A percentile compares a stretch with the other conserved stretches of the same genome.
These are phyloP conservation scores for Drosophila acutilabella DNA, from an alignment of 2,888 invertebrate species.

Conservation along the genomic window DNA sequence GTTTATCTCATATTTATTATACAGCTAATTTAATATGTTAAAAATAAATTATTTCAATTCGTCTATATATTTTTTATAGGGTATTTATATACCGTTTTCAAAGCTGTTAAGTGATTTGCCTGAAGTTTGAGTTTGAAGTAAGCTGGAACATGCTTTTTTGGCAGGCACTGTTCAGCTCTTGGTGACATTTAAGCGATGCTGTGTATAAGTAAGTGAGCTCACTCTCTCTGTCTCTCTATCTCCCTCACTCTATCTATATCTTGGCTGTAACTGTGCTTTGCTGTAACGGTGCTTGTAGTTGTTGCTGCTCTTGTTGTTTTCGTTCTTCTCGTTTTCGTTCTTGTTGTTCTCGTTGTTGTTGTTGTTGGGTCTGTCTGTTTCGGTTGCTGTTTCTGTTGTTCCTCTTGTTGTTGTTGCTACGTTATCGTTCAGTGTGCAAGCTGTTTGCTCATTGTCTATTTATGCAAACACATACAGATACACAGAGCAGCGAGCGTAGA, in stretches of 20 bases:
- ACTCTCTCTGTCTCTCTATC: no score
- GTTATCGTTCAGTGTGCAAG: constrained; percentile 81
- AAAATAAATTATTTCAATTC: no score
- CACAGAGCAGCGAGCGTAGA: constrained; percentile 8
- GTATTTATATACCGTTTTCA: constrained; percentile 3
- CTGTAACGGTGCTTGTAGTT: constrained; percentile 15
- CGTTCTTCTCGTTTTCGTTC: constrained; percentile 25
- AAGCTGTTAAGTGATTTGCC: constrained; percentile 24
- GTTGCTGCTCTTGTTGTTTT: constrained; percentile 32
- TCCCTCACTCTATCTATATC: no score
- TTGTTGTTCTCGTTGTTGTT: constrained; percentile 22
- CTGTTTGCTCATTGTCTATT: constrained; percentile 81
- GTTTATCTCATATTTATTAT: no score
- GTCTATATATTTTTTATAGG: constrained; percentile 6
- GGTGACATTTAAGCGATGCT: constrained; percentile 62
- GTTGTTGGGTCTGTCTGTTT: constrained; percentile 37
- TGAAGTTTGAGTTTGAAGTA: constrained; percentile 26
- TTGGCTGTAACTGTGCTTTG: background rate
- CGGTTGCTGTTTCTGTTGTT: constrained; percentile 28
- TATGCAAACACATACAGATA: constrained; percentile 73
- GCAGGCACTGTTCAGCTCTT: constrained; percentile 48
- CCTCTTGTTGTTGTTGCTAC: constrained; percentile 48
- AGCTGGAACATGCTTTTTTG: constrained; percentile 17
- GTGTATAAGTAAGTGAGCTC: constrained; percentile 39
- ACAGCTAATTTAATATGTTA: no score